Conservation (phyloP, 2,113 vertebrate species). For the Laticauda colubrina region DNA sequence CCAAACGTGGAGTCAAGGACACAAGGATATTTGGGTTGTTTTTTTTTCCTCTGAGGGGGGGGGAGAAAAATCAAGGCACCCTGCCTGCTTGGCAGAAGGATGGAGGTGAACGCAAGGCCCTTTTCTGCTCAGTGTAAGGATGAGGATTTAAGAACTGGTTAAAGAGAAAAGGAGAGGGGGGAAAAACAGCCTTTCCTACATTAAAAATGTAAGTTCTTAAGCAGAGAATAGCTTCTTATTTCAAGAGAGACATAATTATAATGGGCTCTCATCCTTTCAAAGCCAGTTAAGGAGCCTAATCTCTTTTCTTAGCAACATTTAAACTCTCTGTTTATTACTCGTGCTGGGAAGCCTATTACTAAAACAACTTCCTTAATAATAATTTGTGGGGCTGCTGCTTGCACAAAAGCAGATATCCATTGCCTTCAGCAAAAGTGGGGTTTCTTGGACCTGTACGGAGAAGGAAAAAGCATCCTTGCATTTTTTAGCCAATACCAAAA, state of each 20-base stretch:
- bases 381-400: neutral
- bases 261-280: neutral
- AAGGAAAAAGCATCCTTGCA: neutral
- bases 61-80: neutral
- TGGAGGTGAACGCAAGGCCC: neutral
- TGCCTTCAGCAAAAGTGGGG: neutral
- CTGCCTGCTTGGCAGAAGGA: neutral
- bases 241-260: neutral
- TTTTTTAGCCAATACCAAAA: neutral
- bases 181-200: neutral
- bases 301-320: neutral
- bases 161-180: neutral
- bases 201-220: neutral
- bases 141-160: neutral
- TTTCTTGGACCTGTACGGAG: rapidly evolving
- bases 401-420: neutral
- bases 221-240: neutral
- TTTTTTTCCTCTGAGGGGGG: no score
- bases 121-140: neutral
- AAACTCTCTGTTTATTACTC: constrained; percentile 3
- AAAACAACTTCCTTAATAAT: neutral
- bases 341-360: neutral
- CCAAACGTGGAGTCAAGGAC: constrained; percentile 13
- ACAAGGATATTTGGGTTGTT: no score
- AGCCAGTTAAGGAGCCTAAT: neutral